phyloP scores from a whole-genome alignment of 2,797 vertebrate genomes.

The Onychomys leucogaster region DNA sequence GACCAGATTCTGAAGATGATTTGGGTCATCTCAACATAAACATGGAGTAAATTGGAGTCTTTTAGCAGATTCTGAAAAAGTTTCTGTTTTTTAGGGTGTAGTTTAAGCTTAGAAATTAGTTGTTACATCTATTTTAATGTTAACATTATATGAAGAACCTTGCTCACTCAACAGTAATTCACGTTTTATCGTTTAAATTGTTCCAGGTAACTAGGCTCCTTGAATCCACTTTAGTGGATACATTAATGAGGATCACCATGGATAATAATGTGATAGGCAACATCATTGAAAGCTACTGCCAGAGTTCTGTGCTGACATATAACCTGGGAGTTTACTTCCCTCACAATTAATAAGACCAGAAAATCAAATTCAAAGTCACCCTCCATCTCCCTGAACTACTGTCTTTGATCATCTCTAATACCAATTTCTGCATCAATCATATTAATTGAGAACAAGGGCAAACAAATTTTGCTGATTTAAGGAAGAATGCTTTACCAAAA shows the following conservation, averaged over 20 bases:
- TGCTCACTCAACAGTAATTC: not conserved
- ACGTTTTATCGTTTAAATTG: not conserved
- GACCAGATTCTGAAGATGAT: not conserved
- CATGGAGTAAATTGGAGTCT: conserved; percentile 23
- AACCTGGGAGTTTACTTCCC: not conserved
- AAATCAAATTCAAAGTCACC: not conserved
- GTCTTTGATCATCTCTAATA: not conserved
- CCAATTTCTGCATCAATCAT: conserved; percentile 1
- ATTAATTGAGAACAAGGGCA: conserved; percentile 34
- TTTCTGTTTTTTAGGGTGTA: not conserved
- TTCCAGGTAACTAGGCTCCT: not conserved
- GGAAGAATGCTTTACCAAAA: conserved; percentile 19
- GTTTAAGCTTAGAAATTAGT: not conserved
- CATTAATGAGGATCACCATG: not conserved
- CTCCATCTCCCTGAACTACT: not conserved
- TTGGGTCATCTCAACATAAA: conserved; percentile 11
- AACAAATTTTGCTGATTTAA: conserved; percentile 32
- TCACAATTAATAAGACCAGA: conserved; percentile 14
- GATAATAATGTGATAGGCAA: not conserved
- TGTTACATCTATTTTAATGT: not conserved
- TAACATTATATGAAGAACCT: conserved; percentile 28
- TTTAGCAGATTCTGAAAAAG: not conserved
- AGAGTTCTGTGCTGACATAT: not conserved
- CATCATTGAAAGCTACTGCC: not conserved
- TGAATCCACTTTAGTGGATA: not conserved